These are phyloP conservation scores for Drosophila antonietae DNA, from an alignment of 2,888 invertebrate genomes.

Conservation along the genomic window DNA sequence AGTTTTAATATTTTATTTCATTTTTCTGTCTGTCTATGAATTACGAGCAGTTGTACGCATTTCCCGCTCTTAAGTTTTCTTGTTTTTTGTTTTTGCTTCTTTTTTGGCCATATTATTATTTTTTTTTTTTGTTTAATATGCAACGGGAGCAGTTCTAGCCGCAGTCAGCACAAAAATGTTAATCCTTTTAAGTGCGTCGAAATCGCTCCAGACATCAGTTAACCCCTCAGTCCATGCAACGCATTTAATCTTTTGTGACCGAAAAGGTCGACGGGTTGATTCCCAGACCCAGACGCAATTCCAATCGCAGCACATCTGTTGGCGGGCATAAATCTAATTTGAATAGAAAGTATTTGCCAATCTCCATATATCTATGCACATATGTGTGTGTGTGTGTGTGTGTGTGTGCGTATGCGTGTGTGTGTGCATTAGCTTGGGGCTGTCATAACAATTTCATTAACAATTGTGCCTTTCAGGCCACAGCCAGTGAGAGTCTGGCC, in stretches of 20 bases:
- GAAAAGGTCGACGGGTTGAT: constrained; percentile 53
- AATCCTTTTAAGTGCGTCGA: constrained; percentile 78
- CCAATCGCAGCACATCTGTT: constrained; percentile 58
- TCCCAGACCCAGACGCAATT: constrained; percentile 35
- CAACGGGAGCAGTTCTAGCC: constrained; percentile 41
- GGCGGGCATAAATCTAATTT: constrained; percentile 68
- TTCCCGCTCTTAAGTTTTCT: constrained; percentile 9
- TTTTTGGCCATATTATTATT: constrained; percentile 9
- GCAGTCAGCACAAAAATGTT: constrained; percentile 70
- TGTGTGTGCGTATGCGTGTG: neutral
- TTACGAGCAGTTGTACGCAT: constrained; percentile 26
- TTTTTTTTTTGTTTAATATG: constrained; percentile 61
- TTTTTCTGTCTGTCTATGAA: constrained; percentile 42
- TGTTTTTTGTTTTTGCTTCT: constrained; percentile 7
- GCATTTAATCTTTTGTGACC: constrained; percentile 66
- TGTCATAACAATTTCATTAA: constrained; percentile 76
- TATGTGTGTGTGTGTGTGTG: neutral
- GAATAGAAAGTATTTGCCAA: constrained; percentile 55
- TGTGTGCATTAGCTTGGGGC: constrained; percentile 34
- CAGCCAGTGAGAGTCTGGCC: constrained; percentile 43
- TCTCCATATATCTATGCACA: constrained; percentile 19
- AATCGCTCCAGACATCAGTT: constrained; percentile 57
- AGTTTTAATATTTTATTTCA: neutral
- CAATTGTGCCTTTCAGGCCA: constrained; percentile 49
- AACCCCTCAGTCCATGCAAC: constrained; percentile 20